Percentiles rank a stretch among this genome's conserved stretches.
Evolutionary conservation across 2,113 vertebrate genomes (phyloP).

Genomic region (Melanostigma gelatinosum): DNA sequence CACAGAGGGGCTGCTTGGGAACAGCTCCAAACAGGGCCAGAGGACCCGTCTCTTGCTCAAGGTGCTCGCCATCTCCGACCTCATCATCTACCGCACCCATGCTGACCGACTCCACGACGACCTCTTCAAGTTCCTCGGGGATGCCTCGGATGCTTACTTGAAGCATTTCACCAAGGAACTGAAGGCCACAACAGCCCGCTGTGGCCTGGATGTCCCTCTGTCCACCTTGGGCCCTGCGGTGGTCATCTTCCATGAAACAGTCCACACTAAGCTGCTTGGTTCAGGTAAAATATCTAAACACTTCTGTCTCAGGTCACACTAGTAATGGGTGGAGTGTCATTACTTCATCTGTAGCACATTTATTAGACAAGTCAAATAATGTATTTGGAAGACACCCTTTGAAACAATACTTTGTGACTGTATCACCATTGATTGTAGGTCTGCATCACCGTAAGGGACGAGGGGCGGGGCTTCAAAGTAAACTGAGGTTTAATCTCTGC

Average conservation of each 20-base stretch:
- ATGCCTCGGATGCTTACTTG: conserved; percentile 96
- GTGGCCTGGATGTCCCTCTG: conserved; percentile 96
- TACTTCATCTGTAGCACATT: neutral
- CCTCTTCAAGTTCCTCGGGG: conserved; percentile 98
- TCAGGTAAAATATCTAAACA: conserved; percentile 80
- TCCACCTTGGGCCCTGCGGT: conserved; percentile 97
- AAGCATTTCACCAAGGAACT: conserved; percentile 99
- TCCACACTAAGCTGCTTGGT: conserved; percentile 96
- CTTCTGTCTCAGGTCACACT: neutral
- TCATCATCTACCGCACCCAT: conserved; percentile 98
- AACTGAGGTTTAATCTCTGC: neutral
- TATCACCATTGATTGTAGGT: neutral
- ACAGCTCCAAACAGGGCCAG: conserved; percentile 95
- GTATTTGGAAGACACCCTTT: neutral
- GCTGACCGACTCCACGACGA: conserved; percentile 98
- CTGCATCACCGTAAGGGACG: neutral
- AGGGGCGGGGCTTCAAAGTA: neutral
- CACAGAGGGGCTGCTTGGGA: conserved; percentile 96
- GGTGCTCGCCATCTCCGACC: conserved; percentile 96
- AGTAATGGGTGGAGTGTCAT: neutral
- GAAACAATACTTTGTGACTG: neutral
- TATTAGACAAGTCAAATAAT: neutral
- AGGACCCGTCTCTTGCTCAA: conserved; percentile 96
- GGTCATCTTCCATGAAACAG: conserved; percentile 98
- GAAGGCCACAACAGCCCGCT: conserved; percentile 96